Evolutionary conservation across 1,140 invertebrate species (phyloP), one percentile per base, ranked within the genome.

Genomic region (Aethina tumida): DNA sequence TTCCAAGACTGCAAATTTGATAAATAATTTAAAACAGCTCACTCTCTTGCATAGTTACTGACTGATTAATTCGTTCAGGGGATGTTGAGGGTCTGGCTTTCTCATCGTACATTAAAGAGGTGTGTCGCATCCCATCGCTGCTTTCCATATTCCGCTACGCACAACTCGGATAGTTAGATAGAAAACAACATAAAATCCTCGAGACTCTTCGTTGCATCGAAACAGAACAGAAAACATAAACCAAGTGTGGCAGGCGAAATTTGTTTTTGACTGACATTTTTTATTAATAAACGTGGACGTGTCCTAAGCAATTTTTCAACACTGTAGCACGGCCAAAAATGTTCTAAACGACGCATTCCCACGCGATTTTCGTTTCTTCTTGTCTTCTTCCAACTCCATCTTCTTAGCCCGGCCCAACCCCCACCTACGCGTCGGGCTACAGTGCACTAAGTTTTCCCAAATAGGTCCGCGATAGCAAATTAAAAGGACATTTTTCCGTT

Each of bases 331-430:
- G 45, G 49, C 57, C 55, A 39, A 58, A 53, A 58, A 8, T 29
- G 8, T 19, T 7, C 26, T 14, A 24, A 26, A 28, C 24, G 31
- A 31, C 14, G 12, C 35, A n/a, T n/a, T n/a, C n/a, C n/a, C n/a
- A n/a, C n/a, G n/a, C n/a, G n/a, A n/a, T 24, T 30, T 25, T 28
- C 22, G 19, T 24, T 32, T 62, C 62, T 60, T 64, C 55, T 58
- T 52, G 46, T 64, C 60, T 67, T 67, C 64, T 61, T 66, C 64
- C 66, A 66, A 60, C 39, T 47, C 62, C 64, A 65, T 68, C 54
- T 63, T 63, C 58, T 54, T 60, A 29, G 43, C 55, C 44, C 44
- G n/a, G 41, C 41, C 52, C 47, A 34, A 38, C 52, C 48, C 53
- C 47, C 40, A 48, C 52, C 52, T 60, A 55, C 55, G 43, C 61